phyloP scores from a whole-genome alignment of 2,113 vertebrate species.

The Engraulis encrasicolus region DNA sequence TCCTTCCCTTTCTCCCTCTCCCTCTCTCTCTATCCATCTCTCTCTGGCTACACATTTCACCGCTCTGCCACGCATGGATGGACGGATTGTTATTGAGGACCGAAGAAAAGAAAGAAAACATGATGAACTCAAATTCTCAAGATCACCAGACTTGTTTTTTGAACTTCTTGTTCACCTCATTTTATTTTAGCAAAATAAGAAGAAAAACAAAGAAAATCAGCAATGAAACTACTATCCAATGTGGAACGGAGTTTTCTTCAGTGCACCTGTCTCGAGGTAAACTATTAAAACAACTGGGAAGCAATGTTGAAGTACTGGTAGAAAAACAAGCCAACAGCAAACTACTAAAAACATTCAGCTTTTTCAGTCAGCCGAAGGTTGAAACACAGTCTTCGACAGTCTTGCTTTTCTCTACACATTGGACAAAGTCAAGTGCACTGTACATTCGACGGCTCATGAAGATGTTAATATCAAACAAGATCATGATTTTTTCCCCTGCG shows the following conservation, averaged over 20 bases:
- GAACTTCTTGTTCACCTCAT: neutral
- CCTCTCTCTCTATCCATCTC: no score
- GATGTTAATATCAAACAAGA: no score
- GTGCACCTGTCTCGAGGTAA: neutral
- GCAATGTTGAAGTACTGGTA: neutral
- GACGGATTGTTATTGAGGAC: constrained; percentile 54
- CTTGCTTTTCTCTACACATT: no score
- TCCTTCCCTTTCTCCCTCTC: no score
- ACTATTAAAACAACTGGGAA: neutral
- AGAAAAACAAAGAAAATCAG: neutral
- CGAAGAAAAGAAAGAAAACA: constrained; percentile 44
- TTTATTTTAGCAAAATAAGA: no score
- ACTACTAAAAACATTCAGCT: neutral
- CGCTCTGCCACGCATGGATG: constrained; percentile 49
- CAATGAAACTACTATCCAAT: neutral
- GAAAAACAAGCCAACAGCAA: neutral
- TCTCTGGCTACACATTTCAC: neutral
- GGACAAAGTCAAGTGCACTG: no score
- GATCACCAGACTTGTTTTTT: neutral
- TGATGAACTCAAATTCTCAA: constrained; percentile 15
- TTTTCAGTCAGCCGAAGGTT: neutral
- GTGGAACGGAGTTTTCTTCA: neutral
- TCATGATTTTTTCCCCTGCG: no score
- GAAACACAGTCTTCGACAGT: neutral
- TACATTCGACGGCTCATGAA: no score